Conservation (phyloP, 2,113 vertebrate genomes). For the Gallinago jamesoni region DNA sequence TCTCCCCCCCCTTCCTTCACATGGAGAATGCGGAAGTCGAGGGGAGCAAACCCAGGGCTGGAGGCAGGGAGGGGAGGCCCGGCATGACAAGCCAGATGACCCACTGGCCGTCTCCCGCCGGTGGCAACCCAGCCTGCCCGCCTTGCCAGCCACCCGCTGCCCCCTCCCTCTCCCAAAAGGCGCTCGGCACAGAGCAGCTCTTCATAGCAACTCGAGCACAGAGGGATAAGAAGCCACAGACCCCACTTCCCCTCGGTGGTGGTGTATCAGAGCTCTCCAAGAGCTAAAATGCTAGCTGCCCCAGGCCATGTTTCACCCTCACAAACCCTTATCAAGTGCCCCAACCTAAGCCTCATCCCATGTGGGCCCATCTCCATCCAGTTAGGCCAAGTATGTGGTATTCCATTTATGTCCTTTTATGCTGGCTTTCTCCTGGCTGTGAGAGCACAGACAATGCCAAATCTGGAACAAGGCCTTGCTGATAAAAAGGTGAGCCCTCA, state of each 20-base stretch:
- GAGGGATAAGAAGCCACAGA: neutral
- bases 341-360: neutral
- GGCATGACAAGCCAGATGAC: accelerated
- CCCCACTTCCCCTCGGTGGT: neutral
- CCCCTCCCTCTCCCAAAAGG: accelerated
- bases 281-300: neutral
- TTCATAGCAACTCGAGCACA: accelerated
- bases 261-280: neutral
- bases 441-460: neutral
- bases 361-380: neutral
- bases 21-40: neutral
- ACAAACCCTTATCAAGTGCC: neutral
- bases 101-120: accelerated
- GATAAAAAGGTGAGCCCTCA: neutral
- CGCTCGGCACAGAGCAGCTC: accelerated
- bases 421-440: neutral
- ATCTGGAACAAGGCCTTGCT: neutral
- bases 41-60: neutral
- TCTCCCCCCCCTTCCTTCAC: neutral
- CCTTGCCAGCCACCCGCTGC: accelerated
- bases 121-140: accelerated
- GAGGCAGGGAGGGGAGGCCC: neutral
- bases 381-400: neutral
- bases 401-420: neutral
- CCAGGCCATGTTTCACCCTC: neutral